Evolutionary conservation across 2,888 invertebrate genomes (phyloP), one percentile per base, ranked within the genome.

Genomic region (Nebria brevicollis): DNA sequence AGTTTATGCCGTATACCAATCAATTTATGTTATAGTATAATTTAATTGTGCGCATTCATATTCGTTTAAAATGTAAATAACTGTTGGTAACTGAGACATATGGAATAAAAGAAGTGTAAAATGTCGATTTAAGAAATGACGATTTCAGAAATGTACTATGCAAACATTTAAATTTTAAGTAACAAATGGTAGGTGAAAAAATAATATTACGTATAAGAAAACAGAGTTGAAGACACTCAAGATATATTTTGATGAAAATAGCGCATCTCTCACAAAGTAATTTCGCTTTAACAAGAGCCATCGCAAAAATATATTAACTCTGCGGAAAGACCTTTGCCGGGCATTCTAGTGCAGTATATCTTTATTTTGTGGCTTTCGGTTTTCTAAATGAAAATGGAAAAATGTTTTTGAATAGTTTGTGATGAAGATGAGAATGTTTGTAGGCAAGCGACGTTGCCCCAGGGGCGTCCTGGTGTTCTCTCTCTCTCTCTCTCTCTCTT

Each of bases 371-470:
- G 81, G 70, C 66, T 81, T 81, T 79, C 43, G 75, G 79, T 70
- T 54, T 54, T 80, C 41, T 68, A 80, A 81, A 76, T 81, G 81
- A 81, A 81, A 81, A 81, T 81, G 76, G 73, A 77, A 81, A 77
- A 81, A 73, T 76, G 72, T 81, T 76, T 80, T 81, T 81, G 81
- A 81, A 81, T 81, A 81, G 81, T 81, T 81, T 77, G 66, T 81
- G 77, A 81, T 81, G 81, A 77, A 81, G 80, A 80, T 75, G 80
- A 75, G 80, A 80, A 80, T 75, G 79, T 75, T 79, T 75, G 75
- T 68, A 73, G 76, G 77, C 43, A 77, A 64, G 26, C 26, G 15
- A 54, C 65, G 75, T n/a, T 42, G 42, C 66, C 76, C 66, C 42
- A 20, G 65, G 72, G 81, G 81, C 72, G 41, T 72, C 73, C 25